Evolutionary conservation across 2,797 vertebrate species (phyloP).

Genomic region (Cynodonichthys magdalenae): DNA sequence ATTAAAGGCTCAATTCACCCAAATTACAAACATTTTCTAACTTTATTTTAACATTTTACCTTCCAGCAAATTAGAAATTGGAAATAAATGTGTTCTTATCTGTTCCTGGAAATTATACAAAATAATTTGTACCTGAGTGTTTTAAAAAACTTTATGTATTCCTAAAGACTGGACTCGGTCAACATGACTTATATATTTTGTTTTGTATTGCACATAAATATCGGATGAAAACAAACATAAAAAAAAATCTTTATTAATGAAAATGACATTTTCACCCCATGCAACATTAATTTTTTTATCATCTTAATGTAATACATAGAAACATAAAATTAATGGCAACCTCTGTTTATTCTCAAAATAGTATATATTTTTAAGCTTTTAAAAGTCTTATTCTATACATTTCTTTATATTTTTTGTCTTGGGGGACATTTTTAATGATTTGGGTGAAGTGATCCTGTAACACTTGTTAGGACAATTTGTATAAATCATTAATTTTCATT

Average conservation of each 20-base stretch:
- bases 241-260: no score
- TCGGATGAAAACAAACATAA: no score
- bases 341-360: background rate
- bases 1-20: slow-evolving; percentile 8
- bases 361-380: background rate
- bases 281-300: no score
- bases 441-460: slow-evolving; percentile 32
- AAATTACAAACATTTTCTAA: slow-evolving; percentile 7
- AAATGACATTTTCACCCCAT: no score
- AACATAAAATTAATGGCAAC: no score
- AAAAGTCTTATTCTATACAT: background rate
- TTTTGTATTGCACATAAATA: background rate
- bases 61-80: background rate
- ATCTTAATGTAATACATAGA: no score
- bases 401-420: slow-evolving; percentile 4
- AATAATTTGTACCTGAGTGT: no score
- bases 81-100: background rate
- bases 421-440: slow-evolving; percentile 10
- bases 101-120: background rate
- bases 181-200: no score
- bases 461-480: background rate
- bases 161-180: background rate
- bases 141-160: no score
- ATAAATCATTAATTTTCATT: background rate
- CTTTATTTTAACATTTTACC: background rate